These are phyloP conservation scores for Hydractinia echinata DNA, from an alignment of 30 jellyfish, hydroid and myxozoan genomes.

Conservation along the genomic window DNA sequence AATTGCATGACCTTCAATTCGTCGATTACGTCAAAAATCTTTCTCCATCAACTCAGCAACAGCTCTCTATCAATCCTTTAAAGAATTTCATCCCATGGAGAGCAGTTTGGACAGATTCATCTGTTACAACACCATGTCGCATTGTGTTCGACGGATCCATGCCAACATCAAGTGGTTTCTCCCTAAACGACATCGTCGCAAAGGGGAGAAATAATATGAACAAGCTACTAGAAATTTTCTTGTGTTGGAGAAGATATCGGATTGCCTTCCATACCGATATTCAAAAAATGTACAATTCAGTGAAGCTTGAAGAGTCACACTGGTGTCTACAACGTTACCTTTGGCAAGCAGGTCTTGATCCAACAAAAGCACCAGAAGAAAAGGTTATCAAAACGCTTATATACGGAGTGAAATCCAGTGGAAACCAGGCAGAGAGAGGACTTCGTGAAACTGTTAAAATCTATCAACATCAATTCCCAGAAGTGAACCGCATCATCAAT, in stretches of 20 bases:
- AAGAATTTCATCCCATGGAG: not conserved
- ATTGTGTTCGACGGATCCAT: not conserved
- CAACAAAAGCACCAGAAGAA: too few species aligned
- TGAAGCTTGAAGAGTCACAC: not conserved
- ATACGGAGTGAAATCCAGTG: too few species aligned
- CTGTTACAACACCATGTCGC: constrained; percentile 10
- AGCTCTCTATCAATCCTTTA: not conserved
- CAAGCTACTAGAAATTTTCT: constrained; percentile 30
- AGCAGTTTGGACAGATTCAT: constrained; percentile 26
- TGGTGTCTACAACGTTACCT: constrained; percentile 5
- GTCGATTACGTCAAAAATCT: constrained; percentile 14
- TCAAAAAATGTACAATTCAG: not conserved
- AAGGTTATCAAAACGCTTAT: too few species aligned
- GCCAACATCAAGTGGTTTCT: constrained; percentile 11
- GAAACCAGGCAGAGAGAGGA: too few species aligned
- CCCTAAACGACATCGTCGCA: constrained; percentile 3
- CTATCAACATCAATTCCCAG: constrained; percentile 13
- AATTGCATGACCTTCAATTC: not conserved
- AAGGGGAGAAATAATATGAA: constrained; percentile 8
- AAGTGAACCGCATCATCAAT: constrained; percentile 5
- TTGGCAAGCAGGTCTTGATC: constrained; percentile 8
- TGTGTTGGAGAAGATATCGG: constrained; percentile 19
- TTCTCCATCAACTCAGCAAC: not conserved
- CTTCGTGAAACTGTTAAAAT: constrained; percentile 14
- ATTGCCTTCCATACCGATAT: constrained; percentile 25